Evolutionary conservation across 2,113 vertebrate species (phyloP), one percentile per base, ranked within the genome.

Genomic region (Cynopterus brachyotis): DNA sequence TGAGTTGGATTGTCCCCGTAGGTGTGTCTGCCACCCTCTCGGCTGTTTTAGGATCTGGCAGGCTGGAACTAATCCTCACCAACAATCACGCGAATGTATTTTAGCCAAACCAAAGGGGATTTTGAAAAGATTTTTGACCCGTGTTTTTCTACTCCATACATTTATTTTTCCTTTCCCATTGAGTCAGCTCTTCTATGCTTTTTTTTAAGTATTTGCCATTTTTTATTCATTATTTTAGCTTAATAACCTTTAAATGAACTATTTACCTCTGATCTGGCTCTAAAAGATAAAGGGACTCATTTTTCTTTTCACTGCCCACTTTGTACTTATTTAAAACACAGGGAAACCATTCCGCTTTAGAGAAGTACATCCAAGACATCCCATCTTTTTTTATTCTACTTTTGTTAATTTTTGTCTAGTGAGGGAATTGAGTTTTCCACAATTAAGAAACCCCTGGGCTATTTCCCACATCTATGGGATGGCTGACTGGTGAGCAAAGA

Each of bases 31-130:
- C 26, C 60, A 3, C 1, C 9, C 16, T 22, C 67, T 17, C 5
- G 0, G 28, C 24, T 2, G 3, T 1, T 60, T 20, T 24, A 12
- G 35, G 10, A 19, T 16, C n/a, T 9, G 6, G 3, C 12, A 22
- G 28, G 10, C 66, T 8, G 35, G 26, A 30, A 6, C 45, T 0
- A 1, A 5, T 3, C 35, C 20, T 5, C 8, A 2, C 5, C 1
- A 8, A 9, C 2, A 1, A 1, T 8, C 30, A 6, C 1, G 0
- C 0, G 28, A 2, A 4, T 24, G 1, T 0, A 9, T 3, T n/a
- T 22, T 2, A 19, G 57, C 57, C 16, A 2, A 24, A 19, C 9
- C 12, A 1, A 1, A 78, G 13, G 1, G 19, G 37, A 22, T 47
- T 47, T 0, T 17, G 9, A 16, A 24, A 15, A 75, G 35, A 16